Percentiles rank a stretch among this genome's conserved stretches.
Evolutionary conservation across 2,113 vertebrate genomes (phyloP).

Genomic region (Gambusia affinis): DNA sequence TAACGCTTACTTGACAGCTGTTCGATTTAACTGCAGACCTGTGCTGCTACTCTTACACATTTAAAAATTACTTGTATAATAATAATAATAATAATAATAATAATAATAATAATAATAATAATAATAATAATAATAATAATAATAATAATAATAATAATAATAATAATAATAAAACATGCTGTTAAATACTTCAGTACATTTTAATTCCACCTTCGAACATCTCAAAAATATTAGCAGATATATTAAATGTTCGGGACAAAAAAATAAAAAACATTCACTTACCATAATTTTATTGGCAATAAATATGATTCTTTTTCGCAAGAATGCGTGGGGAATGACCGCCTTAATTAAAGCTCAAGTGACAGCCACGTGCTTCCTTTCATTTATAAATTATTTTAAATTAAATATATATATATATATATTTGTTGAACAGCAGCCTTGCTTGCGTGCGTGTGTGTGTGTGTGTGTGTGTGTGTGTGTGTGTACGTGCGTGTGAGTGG

Average conservation of each 20-base stretch:
- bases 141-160: neutral
- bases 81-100: neutral
- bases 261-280: conserved; percentile 4
- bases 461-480: conserved; percentile 26
- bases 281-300: conserved; percentile 28
- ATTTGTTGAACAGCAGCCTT: neutral
- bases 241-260: neutral
- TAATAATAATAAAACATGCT: neutral
- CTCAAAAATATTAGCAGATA: neutral
- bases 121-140: neutral
- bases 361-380: conserved; percentile 26
- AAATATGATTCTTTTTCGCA: conserved; percentile 5
- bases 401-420: neutral
- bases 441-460: neutral
- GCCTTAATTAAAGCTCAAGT: conserved; percentile 35
- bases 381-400: neutral
- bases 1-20: conserved; percentile 47
- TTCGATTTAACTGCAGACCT: neutral
- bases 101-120: neutral
- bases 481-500: conserved; percentile 20
- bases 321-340: neutral
- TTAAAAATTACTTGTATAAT: neutral
- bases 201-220: neutral
- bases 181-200: neutral
- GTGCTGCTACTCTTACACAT: neutral